Conservation (phyloP, 92 coral and sea anemone species). For the Zoanthus gigantus region DNA sequence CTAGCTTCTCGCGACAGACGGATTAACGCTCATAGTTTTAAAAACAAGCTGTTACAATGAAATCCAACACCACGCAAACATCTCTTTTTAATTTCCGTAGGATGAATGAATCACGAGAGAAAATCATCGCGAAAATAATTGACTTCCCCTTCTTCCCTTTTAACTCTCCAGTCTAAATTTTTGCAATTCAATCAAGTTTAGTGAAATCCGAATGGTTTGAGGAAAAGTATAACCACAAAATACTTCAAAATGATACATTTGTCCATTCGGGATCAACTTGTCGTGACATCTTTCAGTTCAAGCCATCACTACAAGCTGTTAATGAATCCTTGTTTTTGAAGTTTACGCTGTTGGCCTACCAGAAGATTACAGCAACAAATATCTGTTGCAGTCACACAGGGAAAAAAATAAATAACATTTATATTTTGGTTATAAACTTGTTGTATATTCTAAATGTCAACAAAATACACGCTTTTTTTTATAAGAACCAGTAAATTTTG, state of each 20-base stretch:
- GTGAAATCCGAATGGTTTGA: neutral
- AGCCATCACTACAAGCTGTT: too few species aligned
- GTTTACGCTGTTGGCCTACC: too few species aligned
- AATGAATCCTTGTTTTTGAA: too few species aligned
- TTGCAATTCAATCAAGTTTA: neutral
- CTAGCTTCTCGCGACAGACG: neutral
- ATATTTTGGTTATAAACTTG: too few species aligned
- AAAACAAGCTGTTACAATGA: neutral
- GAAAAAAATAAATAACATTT: too few species aligned
- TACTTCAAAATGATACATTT: neutral
- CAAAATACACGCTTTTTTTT: too few species aligned
- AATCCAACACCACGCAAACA: neutral
- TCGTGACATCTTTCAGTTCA: neutral
- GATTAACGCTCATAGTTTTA: neutral
- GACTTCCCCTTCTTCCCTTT: neutral
- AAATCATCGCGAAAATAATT: neutral
- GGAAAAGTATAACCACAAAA: neutral
- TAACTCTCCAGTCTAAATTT: neutral
- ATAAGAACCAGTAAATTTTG: too few species aligned
- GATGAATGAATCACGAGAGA: neutral
- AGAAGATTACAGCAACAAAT: too few species aligned
- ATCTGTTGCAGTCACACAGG: too few species aligned
- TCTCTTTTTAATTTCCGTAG: neutral
- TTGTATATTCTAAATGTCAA: too few species aligned
- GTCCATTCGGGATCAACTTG: neutral